A percentile compares a stretch with the other conserved stretches of the same genome.
phyloP scores from a whole-genome alignment of 2,888 invertebrate species.

The Caenorhabditis afra region DNA sequence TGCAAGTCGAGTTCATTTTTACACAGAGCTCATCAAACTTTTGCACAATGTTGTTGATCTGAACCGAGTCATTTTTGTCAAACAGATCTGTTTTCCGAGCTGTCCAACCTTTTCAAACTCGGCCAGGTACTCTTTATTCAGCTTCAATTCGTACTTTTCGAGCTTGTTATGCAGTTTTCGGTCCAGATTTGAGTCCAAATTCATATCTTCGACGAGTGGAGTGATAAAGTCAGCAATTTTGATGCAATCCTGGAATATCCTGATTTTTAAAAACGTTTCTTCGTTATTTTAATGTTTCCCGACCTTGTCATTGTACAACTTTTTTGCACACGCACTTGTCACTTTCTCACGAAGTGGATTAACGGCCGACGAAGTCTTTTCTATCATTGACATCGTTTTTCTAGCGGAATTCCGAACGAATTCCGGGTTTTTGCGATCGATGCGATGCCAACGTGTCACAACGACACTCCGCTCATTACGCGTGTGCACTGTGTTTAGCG shows the following conservation, averaged over 20 bases:
- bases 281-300: background rate
- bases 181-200: constrained; percentile 34
- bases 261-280: constrained; percentile 13
- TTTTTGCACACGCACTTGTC: constrained; percentile 30
- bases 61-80: background rate
- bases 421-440: background rate
- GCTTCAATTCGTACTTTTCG: constrained; percentile 37
- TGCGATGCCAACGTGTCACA: constrained; percentile 32
- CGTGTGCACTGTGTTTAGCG: constrained; percentile 20
- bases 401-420: constrained; percentile 3
- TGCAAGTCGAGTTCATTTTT: constrained; percentile 46
- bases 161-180: constrained; percentile 46
- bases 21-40: constrained; percentile 53
- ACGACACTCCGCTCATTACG: constrained; percentile 44
- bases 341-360: constrained; percentile 48
- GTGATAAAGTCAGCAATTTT: constrained; percentile 53
- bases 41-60: constrained; percentile 51
- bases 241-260: constrained; percentile 31
- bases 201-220: constrained; percentile 42
- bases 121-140: constrained; percentile 46
- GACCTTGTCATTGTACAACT: constrained; percentile 52
- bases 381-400: constrained; percentile 40
- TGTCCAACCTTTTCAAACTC: constrained; percentile 45
- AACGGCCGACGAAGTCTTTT: constrained; percentile 25
- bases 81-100: background rate